These are phyloP conservation scores for Pseudobourletiella spinata DNA, from an alignment of 1,140 invertebrate species.

Conservation along the genomic window DNA sequence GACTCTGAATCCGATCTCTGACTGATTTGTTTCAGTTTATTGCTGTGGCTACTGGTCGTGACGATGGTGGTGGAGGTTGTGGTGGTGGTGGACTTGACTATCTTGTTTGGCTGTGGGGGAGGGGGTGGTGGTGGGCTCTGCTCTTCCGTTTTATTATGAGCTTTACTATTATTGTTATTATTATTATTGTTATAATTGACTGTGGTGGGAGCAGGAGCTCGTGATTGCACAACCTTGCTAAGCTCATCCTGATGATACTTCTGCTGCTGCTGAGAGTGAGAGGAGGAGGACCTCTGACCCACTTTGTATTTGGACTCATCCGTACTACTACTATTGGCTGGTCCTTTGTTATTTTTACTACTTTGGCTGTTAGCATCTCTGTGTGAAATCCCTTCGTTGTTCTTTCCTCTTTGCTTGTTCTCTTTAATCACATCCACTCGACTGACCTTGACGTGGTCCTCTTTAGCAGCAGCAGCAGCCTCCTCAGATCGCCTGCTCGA, in stretches of 20 bases:
- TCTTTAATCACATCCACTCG: too few species aligned
- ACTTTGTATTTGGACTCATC: constrained; percentile 21
- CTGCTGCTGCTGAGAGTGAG: constrained; percentile 3
- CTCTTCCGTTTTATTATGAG: background rate
- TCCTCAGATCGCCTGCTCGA: too few species aligned
- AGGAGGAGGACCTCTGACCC: constrained; percentile 17
- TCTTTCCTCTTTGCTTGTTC: constrained; percentile 9
- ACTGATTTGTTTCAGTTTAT: background rate
- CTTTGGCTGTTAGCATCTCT: constrained; percentile 11
- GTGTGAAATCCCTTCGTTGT: background rate
- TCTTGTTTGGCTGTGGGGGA: background rate
- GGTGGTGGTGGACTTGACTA: background rate
- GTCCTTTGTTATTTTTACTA: constrained; percentile 6
- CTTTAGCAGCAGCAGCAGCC: too few species aligned
- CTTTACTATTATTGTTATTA: background rate
- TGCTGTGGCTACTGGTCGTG: background rate
- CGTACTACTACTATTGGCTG: background rate
- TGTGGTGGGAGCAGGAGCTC: background rate
- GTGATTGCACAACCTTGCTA: background rate
- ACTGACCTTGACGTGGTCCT: too few species aligned
- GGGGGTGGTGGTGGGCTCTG: background rate
- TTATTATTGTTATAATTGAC: background rate
- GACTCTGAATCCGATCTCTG: constrained; percentile 19
- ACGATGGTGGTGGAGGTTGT: background rate
- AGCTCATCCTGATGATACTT: constrained; percentile 2